Evolutionary conservation across 2,797 vertebrate species (phyloP), one percentile per base, ranked within the genome.

Genomic region (Enteromius viviparus): DNA sequence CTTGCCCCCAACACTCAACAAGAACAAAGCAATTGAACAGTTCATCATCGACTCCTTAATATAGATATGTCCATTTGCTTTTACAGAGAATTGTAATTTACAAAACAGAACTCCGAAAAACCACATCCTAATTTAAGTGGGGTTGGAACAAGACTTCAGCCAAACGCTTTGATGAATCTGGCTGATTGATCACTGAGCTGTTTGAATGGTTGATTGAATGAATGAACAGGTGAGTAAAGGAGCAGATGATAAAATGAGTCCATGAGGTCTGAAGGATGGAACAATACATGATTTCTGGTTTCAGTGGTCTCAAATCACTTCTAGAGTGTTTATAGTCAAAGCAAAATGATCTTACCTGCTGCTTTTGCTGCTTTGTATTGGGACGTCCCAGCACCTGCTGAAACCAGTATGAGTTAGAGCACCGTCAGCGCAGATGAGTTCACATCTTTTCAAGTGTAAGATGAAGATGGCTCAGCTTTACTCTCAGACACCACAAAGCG

Each of bases 311-410:
- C 1, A 53, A 23, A 58, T 69, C 10, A 19, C 49, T 23, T 15
- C 21, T 58, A 40, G 1, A 74, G 40, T 62, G 40, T 40, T 58
- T 23, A 49, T 4, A 51, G 14, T 62, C 32, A 19, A 58, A 47
- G 32, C 7, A 21, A 83, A 12, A 34, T 19, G 3, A 64, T 64
- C 92, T 92, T 87, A 95, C 95, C 94, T 89, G 87, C 92, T 90
- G 93, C 79, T 91, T 95, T 95, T n/a, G 92, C 93, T 80, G 93
- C 93, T 91, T 95, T 95, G 88, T 92, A 95, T 84, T 91, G 91
- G 86, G 92, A 89, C 76, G 90, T 88, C 83, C 90, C 94, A 89
- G 91, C 87, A 68, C 94, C 93, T 96, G 87, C 80, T 84, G 89
- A 91, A 92, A 90, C 65, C 11, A 80, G 65, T 81, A 34, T 23